A percentile compares a stretch with the other conserved stretches of the same genome.
Evolutionary conservation across 2,888 invertebrate genomes (phyloP).

Genomic region (Copidosoma aretas): DNA sequence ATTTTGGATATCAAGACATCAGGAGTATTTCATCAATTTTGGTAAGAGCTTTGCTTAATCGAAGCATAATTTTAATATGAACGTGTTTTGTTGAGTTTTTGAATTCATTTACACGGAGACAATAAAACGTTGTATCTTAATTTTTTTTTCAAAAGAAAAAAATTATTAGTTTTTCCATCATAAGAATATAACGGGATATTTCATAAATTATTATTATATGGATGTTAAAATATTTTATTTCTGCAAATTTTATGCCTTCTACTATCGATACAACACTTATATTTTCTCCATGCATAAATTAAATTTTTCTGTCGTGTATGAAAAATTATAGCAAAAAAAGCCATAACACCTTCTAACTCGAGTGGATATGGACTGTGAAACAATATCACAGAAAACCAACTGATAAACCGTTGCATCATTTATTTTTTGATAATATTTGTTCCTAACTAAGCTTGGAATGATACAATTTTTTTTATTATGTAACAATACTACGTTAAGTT

Average conservation of each 20-base stretch:
- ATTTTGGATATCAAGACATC: no score
- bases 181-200: no score
- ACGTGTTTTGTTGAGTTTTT: no score
- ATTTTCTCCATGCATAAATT: conserved; percentile 14
- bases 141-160: background rate
- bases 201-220: background rate
- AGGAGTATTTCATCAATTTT: no score
- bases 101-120: background rate
- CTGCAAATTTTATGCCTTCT: background rate
- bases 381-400: conserved; percentile 14
- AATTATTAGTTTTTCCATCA: background rate
- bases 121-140: no score
- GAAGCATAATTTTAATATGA: conserved; percentile 12
- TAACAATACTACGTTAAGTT: no score
- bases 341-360: conserved; percentile 13
- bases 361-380: conserved; percentile 11
- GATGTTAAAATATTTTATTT: background rate
- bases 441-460: no score
- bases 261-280: background rate
- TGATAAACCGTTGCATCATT: conserved; percentile 2
- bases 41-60: background rate
- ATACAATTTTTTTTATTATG: no score
- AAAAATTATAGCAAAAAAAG: conserved; percentile 16
- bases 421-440: background rate
- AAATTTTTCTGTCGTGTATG: background rate